phyloP scores from a whole-genome alignment of 2,888 invertebrate genomes.

The Lycia hirtaria region DNA sequence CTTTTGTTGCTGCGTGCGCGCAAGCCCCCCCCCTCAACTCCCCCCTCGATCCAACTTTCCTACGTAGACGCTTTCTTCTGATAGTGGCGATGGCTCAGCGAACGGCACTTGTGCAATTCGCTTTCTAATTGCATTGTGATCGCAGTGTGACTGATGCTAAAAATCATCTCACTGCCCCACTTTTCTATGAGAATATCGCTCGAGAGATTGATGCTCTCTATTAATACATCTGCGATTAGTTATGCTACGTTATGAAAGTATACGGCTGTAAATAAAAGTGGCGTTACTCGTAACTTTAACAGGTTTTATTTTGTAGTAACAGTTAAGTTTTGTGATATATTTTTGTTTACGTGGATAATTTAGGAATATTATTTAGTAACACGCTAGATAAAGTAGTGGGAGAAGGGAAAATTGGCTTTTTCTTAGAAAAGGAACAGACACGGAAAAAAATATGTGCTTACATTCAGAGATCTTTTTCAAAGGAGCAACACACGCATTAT shows the following conservation, averaged over 20 bases:
- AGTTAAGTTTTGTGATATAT: neutral
- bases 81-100: conserved; percentile 45
- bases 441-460: too few relatives aligned
- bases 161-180: conserved; percentile 71
- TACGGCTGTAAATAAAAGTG: conserved; percentile 15
- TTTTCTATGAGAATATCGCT: conserved; percentile 57
- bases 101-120: conserved; percentile 77
- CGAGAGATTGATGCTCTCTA: conserved; percentile 49
- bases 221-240: conserved; percentile 40
- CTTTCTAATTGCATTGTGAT: conserved; percentile 85
- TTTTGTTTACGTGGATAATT: neutral
- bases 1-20: conserved; percentile 80
- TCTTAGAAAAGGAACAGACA: neutral
- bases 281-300: neutral
- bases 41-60: conserved; percentile 71
- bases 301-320: neutral
- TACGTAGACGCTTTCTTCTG: conserved; percentile 80
- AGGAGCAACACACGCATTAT: too few relatives aligned
- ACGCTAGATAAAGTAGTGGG: too few relatives aligned
- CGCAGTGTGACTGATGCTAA: conserved; percentile 69
- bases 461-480: too few relatives aligned
- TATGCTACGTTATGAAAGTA: conserved; percentile 35
- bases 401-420: too few relatives aligned
- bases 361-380: neutral
- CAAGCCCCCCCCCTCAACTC: conserved; percentile 67